Evolutionary conservation across 53 echinoderm and acorn worm genomes (phyloP).

Genomic region (Temnopleurus reevesii): DNA sequence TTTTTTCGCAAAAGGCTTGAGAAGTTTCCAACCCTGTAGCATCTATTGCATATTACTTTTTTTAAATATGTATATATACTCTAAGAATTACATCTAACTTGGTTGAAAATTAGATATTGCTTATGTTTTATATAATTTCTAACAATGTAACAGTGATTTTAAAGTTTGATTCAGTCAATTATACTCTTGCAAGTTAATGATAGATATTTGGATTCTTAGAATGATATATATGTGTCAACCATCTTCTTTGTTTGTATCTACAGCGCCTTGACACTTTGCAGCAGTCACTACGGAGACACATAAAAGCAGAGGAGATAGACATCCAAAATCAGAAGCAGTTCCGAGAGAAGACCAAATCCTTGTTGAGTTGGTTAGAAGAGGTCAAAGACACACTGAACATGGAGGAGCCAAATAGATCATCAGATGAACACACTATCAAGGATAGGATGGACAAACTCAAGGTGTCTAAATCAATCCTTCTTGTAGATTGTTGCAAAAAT

Average conservation of each 20-base stretch:
- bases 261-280: constrained; percentile 78
- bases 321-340: constrained; percentile 74
- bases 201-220: not conserved
- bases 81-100: no score
- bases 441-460: constrained; percentile 86
- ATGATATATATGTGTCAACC: no score
- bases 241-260: not conserved
- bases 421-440: constrained; percentile 86
- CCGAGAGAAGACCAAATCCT: constrained; percentile 60
- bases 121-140: no score
- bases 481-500: no score
- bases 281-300: constrained; percentile 70
- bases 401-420: constrained; percentile 78
- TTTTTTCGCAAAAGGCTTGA: no score
- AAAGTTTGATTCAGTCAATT: no score
- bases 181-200: no score
- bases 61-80: no score
- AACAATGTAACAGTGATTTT: no score
- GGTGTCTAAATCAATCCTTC: constrained; percentile 37
- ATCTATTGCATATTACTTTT: no score
- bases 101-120: no score
- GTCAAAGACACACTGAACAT: constrained; percentile 69
- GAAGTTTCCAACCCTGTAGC: no score
- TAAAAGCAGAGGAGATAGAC: constrained; percentile 76
- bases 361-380: constrained; percentile 81